Percentiles rank a stretch among this genome's conserved stretches.
Conservation (phyloP, 2,888 invertebrate species). For the Temnothorax unifasciatus region DNA sequence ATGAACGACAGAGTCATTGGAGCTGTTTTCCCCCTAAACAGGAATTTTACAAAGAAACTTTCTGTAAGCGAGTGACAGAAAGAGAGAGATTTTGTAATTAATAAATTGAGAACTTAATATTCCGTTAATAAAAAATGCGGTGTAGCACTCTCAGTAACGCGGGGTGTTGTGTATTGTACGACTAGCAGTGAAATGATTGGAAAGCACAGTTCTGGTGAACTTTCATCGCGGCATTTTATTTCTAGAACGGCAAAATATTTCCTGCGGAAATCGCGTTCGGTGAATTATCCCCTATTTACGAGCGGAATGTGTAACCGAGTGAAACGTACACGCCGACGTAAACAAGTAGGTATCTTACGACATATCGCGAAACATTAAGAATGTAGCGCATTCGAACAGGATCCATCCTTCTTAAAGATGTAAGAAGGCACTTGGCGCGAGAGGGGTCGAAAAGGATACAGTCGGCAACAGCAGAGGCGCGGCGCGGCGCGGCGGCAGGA, state of each 20-base stretch:
- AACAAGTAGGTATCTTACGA: slow-evolving; percentile 56
- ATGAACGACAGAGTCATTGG: too few species aligned
- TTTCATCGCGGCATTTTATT: slow-evolving; percentile 13
- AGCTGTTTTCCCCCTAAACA: too few species aligned
- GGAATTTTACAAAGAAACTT: neutral
- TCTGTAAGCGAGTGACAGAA: too few species aligned
- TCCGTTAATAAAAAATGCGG: neutral
- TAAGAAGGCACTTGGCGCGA: slow-evolving; percentile 43
- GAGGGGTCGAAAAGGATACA: slow-evolving; percentile 36
- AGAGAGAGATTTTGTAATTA: neutral
- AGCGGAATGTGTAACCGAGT: slow-evolving; percentile 45
- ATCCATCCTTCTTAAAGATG: slow-evolving; percentile 52
- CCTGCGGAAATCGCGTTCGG: slow-evolving; percentile 7
- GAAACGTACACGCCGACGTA: slow-evolving; percentile 56
- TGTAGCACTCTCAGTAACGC: neutral
- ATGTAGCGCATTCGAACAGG: slow-evolving; percentile 58
- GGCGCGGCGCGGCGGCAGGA: neutral
- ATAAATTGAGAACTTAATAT: neutral
- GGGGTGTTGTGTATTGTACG: neutral
- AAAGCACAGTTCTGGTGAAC: neutral
- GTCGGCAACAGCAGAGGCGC: slow-evolving; percentile 29
- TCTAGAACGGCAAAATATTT: slow-evolving; percentile 8
- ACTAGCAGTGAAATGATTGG: neutral
- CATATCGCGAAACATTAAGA: slow-evolving; percentile 69
- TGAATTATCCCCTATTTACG: slow-evolving; percentile 67